phyloP scores from a whole-genome alignment of 2,113 vertebrate species.

The Cariama cristata region DNA sequence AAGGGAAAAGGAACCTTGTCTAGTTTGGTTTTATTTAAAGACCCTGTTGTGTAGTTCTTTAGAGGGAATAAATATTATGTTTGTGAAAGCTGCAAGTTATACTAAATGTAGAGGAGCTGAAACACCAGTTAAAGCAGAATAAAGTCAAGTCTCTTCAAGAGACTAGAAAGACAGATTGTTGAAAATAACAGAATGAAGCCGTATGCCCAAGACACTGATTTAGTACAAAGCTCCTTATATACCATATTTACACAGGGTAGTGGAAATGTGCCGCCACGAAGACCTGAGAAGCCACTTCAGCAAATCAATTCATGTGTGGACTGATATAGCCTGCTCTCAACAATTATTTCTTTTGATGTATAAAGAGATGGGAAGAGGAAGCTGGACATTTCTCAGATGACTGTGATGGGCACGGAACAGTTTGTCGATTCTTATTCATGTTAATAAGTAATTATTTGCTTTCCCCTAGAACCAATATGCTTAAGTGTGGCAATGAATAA shows the following conservation, averaged over 20 bases:
- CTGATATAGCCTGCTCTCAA: background rate
- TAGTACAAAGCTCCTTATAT: background rate
- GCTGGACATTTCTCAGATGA: background rate
- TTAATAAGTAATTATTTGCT: background rate
- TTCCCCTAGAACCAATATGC: background rate
- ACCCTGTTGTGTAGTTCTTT: background rate
- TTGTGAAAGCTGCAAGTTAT: background rate
- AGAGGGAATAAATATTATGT: background rate
- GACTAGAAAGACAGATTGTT: background rate
- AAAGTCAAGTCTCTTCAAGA: background rate
- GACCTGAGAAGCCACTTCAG: background rate
- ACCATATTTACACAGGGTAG: rapidly evolving
- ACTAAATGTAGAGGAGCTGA: background rate
- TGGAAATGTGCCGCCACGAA: background rate
- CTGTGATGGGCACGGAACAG: background rate
- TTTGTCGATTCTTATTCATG: background rate
- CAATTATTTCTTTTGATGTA: background rate
- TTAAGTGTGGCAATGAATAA: background rate
- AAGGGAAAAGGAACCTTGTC: background rate
- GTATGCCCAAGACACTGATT: background rate
- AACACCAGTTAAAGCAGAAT: background rate
- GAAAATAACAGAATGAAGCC: background rate
- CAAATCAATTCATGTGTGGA: background rate
- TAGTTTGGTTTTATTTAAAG: background rate
- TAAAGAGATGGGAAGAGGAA: background rate